Evolutionary conservation across 1,140 invertebrate species (phyloP).

Genomic region (Penaeus indicus): DNA sequence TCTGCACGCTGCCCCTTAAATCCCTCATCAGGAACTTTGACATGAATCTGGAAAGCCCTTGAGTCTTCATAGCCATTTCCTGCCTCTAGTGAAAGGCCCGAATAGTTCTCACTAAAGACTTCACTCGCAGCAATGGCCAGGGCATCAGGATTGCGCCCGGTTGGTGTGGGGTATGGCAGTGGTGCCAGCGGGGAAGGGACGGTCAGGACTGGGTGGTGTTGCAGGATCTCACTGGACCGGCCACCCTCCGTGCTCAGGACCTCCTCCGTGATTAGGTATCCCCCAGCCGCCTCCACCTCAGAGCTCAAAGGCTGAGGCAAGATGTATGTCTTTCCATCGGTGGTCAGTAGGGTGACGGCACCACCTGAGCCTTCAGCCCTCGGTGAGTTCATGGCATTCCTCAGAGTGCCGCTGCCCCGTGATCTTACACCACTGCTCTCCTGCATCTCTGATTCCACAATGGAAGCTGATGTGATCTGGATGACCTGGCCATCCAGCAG

Average conservation of each 20-base stretch:
- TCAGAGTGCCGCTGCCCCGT: neutral
- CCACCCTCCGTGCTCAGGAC: neutral
- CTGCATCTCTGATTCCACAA: neutral
- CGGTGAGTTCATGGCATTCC: neutral
- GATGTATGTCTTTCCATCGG: neutral
- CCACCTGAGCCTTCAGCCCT: neutral
- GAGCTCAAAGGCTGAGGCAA: neutral
- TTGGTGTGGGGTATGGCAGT: neutral
- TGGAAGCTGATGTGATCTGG: neutral
- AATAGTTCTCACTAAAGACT: neutral
- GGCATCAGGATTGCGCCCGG: neutral
- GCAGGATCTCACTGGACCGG: neutral
- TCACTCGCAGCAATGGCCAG: slow-evolving; percentile 7
- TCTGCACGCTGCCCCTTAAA: too few species aligned
- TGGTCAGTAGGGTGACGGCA: neutral
- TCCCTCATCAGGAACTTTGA: too few species aligned
- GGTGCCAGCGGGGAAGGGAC: neutral
- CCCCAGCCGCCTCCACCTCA: neutral
- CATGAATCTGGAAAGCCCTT: too few species aligned
- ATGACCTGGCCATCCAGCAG: slow-evolving; percentile 14
- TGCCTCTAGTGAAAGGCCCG: too few species aligned
- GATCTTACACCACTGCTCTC: neutral
- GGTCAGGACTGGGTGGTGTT: neutral
- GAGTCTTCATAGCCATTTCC: too few species aligned
- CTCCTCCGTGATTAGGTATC: neutral